Percentiles rank a stretch among this genome's conserved stretches.
phyloP scores from a whole-genome alignment of 2,113 vertebrate species.

The Alexandromys fortis region DNA sequence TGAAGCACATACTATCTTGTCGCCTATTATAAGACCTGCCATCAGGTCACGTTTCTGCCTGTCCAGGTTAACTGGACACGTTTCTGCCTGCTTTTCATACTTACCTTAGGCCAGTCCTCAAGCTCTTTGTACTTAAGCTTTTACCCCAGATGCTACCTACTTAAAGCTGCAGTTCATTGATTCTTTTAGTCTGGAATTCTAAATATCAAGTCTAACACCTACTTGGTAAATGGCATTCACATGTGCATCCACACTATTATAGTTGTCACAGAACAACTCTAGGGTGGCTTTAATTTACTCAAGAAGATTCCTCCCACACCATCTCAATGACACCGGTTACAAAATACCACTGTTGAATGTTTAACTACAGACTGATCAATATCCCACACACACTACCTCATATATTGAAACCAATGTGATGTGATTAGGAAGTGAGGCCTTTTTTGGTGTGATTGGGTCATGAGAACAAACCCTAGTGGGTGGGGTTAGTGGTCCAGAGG shows the following conservation, averaged over 20 bases:
- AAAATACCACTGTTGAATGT: not conserved
- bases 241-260: not conserved
- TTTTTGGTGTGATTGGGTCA: not conserved
- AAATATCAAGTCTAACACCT: not conserved
- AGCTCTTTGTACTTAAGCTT: not conserved
- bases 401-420: not conserved
- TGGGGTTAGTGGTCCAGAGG: not conserved
- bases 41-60: not conserved
- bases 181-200: not conserved
- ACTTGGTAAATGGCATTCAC: not conserved
- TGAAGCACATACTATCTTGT: not conserved
- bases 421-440: not conserved
- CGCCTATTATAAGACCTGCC: not conserved
- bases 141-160: not conserved
- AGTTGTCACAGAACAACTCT: not conserved
- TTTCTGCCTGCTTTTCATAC: not conserved
- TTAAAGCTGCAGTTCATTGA: slow-evolving; percentile 16
- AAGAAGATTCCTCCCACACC: not conserved
- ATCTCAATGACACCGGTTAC: not conserved
- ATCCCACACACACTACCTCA: not conserved
- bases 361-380: not conserved
- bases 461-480: not conserved
- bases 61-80: not conserved
- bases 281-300: not conserved
- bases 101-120: slow-evolving; percentile 14